Base-by-base conservation (phyloP, 2,888 invertebrate species). In the Pollenia labialis region DNA sequence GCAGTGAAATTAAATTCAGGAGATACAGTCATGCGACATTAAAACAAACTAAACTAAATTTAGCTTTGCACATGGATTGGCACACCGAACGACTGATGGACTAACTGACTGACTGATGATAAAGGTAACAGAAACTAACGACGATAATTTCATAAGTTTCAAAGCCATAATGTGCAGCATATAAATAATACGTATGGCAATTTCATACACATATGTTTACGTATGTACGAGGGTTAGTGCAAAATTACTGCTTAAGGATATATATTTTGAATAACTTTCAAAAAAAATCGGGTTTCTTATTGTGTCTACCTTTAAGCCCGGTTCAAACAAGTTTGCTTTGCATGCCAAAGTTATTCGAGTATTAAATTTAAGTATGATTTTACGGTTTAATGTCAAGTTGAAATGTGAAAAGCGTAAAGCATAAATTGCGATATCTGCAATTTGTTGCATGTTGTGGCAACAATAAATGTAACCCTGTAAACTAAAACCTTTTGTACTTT, bases 71-170 rank as follows among this genome's bases (percentile, higher is more conserved):
- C 18, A 44, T 8, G 48, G 64, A 56, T 44, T 48, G 58, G 40
- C 58, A 9, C 14, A 62, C 64, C 42, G 44, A 74, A 69, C 42
- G 42, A 9, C 52, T 23, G 66, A 46, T 77, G 12, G 54, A 11
- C 64, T 71, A 64, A 62, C 62, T 81, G 71, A 62, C 62, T 81
- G 71, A 80, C 72, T 81, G 83, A 87, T 82, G 74, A 76, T 80
- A 68, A 79, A 71, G 75, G 77, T 71, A 81, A 82, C 80, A 64
- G 77, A 68, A 72, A 85, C 85, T 81, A 88, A 85, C 82, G 79
- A 81, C 87, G 62, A 87, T 87, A 81, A 81, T 84, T 87, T 84
- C 56, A 81, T 68, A 86, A 83, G 46, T 83, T 86, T 60, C 50
- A 60, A 83, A 56, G 58, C 40, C 23, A 40, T 56, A 77, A 46